phyloP scores from a whole-genome alignment of 2,113 vertebrate species.

The Strigops habroptila region DNA sequence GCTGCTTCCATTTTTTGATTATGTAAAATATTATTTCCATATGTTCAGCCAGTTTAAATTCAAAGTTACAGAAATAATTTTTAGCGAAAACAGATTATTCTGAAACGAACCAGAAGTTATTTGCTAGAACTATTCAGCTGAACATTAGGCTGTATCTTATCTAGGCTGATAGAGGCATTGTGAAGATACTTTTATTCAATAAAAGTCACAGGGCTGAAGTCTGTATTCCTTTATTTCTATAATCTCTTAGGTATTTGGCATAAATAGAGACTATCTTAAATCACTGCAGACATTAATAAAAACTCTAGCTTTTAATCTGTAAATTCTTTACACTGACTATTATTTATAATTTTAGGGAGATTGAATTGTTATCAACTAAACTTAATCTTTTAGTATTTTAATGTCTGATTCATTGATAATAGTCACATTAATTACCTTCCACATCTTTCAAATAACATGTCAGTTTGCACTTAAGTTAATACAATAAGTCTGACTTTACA shows the following conservation, averaged over 20 bases:
- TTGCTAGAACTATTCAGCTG: background rate
- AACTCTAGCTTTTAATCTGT: conserved; percentile 1
- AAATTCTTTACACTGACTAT: background rate
- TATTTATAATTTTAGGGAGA: background rate
- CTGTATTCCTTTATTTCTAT: background rate
- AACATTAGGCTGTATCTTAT: background rate
- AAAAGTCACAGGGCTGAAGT: conserved; percentile 1
- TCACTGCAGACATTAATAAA: background rate
- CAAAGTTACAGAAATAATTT: background rate
- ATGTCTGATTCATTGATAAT: background rate
- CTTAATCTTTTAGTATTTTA: background rate
- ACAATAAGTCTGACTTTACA: background rate
- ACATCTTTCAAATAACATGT: background rate
- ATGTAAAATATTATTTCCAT: conserved; percentile 8
- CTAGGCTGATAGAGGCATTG: background rate
- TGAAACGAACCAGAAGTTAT: conserved; percentile 11
- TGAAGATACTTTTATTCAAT: background rate
- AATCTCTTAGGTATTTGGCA: background rate
- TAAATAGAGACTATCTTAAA: conserved; percentile 13
- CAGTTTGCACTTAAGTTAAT: background rate
- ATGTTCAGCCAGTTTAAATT: background rate
- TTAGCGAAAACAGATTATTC: background rate
- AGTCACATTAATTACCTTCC: background rate
- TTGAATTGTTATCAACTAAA: background rate
- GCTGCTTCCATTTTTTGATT: background rate